Percentiles rank a stretch among this genome's conserved stretches.
Conservation (phyloP, 2,797 vertebrate genomes). For the Chloroceryle inda region DNA sequence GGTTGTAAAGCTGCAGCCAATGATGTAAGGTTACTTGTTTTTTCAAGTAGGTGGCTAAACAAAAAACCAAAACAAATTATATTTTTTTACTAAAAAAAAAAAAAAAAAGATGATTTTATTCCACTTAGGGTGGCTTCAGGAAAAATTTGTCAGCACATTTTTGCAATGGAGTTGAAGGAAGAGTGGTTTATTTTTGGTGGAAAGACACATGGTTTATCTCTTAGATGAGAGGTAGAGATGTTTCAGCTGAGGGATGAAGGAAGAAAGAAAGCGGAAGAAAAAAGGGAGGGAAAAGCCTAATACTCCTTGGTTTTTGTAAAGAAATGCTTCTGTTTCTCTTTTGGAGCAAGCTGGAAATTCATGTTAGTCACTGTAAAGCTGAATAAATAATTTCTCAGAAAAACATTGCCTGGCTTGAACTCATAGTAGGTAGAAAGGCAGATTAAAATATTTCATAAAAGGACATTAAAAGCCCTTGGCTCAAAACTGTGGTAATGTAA, state of each 20-base stretch:
- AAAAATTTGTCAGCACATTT: background rate
- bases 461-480: background rate
- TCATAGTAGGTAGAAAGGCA: background rate
- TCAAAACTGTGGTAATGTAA: background rate
- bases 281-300: background rate
- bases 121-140: background rate
- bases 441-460: conserved; percentile 6
- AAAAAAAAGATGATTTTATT: background rate
- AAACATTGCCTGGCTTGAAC: background rate
- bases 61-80: background rate
- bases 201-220: background rate
- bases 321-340: conserved; percentile 7
- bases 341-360: conserved; percentile 54
- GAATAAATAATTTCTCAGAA: conserved; percentile 50
- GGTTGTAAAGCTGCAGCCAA: background rate
- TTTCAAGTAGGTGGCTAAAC: background rate
- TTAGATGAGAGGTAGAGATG: background rate
- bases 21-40: background rate
- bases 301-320: conserved; percentile 15
- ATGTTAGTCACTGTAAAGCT: conserved; percentile 55
- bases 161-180: background rate
- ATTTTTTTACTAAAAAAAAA: too few relatives aligned
- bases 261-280: background rate
- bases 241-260: background rate
- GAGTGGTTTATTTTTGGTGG: background rate